Evolutionary conservation across 2,888 invertebrate species (phyloP).

Genomic region (Chorisops tibialis): DNA sequence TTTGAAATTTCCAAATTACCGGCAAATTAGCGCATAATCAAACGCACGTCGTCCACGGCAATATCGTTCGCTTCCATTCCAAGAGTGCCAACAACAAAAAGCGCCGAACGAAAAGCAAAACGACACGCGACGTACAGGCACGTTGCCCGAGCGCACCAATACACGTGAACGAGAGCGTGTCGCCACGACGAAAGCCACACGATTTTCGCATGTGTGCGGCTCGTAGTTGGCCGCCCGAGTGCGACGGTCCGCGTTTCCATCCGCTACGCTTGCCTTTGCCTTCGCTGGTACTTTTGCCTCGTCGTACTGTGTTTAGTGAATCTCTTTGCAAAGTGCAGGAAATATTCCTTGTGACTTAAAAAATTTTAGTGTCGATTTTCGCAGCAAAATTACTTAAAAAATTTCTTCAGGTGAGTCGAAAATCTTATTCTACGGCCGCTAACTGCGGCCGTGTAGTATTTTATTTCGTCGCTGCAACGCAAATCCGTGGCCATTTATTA

Average conservation of each 20-base stretch:
- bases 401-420: conserved; percentile 45
- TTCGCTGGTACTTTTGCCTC: neutral
- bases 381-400: conserved; percentile 40
- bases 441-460: conserved; percentile 36
- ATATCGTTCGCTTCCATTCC: too few relatives aligned
- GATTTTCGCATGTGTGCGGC: neutral
- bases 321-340: neutral
- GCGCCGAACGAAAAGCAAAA: too few relatives aligned
- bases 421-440: conserved; percentile 43
- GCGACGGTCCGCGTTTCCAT: neutral
- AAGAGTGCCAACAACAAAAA: too few relatives aligned
- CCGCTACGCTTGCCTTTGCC: neutral
- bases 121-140: too few relatives aligned
- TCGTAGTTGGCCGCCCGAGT: neutral
- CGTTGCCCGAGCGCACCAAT: too few relatives aligned
- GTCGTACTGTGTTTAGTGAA: conserved; percentile 8
- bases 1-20: too few relatives aligned
- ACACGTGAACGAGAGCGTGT: too few relatives aligned
- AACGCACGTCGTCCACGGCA: too few relatives aligned
- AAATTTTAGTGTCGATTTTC: conserved; percentile 40
- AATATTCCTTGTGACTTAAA: conserved; percentile 25
- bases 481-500: conserved; percentile 44
- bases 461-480: conserved; percentile 36
- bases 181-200: too few relatives aligned
- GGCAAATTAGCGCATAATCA: too few relatives aligned